These are phyloP conservation scores for Phrynocephalus vlangalii DNA, from an alignment of 2,797 vertebrate genomes.

Conservation along the genomic window DNA sequence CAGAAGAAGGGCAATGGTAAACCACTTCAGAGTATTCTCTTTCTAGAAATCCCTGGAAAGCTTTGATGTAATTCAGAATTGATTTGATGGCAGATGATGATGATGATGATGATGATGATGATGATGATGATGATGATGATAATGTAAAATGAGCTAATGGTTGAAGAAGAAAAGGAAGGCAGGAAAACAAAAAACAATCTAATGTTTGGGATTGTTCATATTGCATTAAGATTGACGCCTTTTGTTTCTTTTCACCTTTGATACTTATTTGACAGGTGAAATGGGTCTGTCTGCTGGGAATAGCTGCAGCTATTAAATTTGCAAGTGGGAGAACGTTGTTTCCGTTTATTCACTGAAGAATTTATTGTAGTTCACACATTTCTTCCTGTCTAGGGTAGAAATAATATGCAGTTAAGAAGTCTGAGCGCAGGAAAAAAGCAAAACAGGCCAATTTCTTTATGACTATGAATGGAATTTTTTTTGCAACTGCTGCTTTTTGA, in stretches of 20 bases:
- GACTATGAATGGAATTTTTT: too few relatives aligned
- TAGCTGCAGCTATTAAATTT: neutral
- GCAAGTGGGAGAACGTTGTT: neutral
- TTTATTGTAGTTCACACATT: neutral
- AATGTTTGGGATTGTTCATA: neutral
- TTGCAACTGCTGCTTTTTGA: too few relatives aligned
- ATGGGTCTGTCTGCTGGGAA: neutral
- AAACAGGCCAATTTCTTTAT: neutral
- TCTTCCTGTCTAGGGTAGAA: neutral
- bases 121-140: too few relatives aligned
- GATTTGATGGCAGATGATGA: too few relatives aligned
- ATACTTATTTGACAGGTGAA: neutral
- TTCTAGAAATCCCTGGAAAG: too few relatives aligned
- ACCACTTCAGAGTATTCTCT: too few relatives aligned
- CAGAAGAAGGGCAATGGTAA: too few relatives aligned
- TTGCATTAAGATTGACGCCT: neutral
- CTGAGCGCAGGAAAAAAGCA: neutral
- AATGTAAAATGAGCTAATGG: too few relatives aligned
- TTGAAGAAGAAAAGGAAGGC: too few relatives aligned
- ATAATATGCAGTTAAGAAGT: neutral
- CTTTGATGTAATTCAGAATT: too few relatives aligned
- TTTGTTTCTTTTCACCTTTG: neutral
- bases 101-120: too few relatives aligned
- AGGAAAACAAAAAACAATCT: too few relatives aligned
- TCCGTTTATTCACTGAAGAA: neutral